These are phyloP conservation scores for Tupaia chinensis DNA, from an alignment of 2,113 vertebrate genomes.

Conservation along the genomic window DNA sequence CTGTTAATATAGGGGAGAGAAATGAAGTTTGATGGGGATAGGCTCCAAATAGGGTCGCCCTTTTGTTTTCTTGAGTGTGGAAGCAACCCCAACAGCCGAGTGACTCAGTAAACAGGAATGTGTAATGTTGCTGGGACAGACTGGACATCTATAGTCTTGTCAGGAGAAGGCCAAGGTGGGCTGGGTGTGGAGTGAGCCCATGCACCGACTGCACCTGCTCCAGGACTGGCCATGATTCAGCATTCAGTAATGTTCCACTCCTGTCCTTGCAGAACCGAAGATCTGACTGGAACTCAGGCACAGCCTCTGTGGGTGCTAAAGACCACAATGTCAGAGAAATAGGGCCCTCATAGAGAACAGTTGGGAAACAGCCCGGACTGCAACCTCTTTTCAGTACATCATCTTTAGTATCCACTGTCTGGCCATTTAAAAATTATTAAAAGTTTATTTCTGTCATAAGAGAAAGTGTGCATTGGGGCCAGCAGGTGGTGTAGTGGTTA, in stretches of 20 bases:
- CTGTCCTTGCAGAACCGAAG: accelerated
- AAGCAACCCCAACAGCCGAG: not conserved
- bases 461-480: too few relatives aligned
- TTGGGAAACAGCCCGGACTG: not conserved
- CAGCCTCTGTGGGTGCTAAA: not conserved
- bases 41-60: not conserved
- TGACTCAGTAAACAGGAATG: not conserved
- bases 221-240: not conserved
- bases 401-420: not conserved
- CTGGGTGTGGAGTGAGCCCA: not conserved
- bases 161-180: not conserved
- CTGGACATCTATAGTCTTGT: not conserved
- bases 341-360: not conserved
- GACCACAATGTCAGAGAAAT: too few relatives aligned
- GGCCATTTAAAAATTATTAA: not conserved
- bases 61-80: not conserved
- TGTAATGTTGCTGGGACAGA: not conserved
- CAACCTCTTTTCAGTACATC: not conserved
- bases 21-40: not conserved
- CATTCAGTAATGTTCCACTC: not conserved
- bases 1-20: not conserved
- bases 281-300: not conserved
- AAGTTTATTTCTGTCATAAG: too few relatives aligned
- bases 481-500: too few relatives aligned
- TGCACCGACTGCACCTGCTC: not conserved